Evolutionary conservation across 2,888 invertebrate species (phyloP).

Genomic region (Drosophila sordidula): DNA sequence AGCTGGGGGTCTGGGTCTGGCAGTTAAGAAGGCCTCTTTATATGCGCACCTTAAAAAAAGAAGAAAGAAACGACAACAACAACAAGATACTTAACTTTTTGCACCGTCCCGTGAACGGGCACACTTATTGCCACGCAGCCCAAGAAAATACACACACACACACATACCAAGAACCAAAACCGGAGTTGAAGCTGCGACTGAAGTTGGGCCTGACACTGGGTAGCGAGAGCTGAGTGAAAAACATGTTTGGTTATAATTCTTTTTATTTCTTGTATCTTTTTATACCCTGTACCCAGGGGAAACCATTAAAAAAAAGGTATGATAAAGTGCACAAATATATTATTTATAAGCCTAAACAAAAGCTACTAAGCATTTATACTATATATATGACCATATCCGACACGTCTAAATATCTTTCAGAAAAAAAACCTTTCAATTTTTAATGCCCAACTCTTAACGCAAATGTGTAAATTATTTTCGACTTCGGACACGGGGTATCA

Average conservation of each 20-base stretch:
- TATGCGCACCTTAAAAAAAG: constrained; percentile 72
- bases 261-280: constrained; percentile 57
- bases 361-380: neutral
- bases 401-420: no score
- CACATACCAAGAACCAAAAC: constrained; percentile 48
- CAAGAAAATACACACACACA: constrained; percentile 39
- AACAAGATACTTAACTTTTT: constrained; percentile 72
- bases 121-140: constrained; percentile 76
- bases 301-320: neutral
- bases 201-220: constrained; percentile 32
- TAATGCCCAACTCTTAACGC: neutral
- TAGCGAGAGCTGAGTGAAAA: constrained; percentile 63
- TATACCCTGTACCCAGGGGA: constrained; percentile 29
- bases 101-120: constrained; percentile 64
- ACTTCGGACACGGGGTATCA: constrained; percentile 5
- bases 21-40: constrained; percentile 71
- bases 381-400: neutral
- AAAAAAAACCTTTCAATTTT: neutral
- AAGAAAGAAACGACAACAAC: constrained; percentile 42
- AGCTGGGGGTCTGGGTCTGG: constrained; percentile 37
- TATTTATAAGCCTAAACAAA: neutral
- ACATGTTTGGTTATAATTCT: constrained; percentile 81
- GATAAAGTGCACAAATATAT: neutral
- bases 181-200: constrained; percentile 69
- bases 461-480: neutral